Evolutionary conservation across 2,888 invertebrate species (phyloP), one percentile per base, ranked within the genome.

Genomic region (Heliconius ethilla): DNA sequence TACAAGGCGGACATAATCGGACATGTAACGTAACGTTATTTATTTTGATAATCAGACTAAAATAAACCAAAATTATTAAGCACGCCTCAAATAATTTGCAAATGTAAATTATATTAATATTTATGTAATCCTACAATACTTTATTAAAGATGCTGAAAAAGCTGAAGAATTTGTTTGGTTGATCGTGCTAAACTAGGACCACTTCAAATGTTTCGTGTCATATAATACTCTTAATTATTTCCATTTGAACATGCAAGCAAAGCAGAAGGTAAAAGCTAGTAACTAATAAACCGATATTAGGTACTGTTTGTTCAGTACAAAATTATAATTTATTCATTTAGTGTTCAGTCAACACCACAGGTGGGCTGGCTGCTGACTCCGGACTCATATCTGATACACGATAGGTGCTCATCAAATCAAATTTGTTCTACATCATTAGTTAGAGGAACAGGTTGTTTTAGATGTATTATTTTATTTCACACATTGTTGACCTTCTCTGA

Each of bases 1-100:
- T 84, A 85, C 83, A 78, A 78, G 70, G 45, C 78, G 75, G 66
- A 78, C 70, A 78, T 82, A 76, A 78, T 79, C 81, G 79, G 79
- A 79, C 69, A 62, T 75, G 78, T 75, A 73, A 66, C 59, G 67
- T 74, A 62, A 67, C 72, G 66, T 75, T 63, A 74, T 70, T 80
- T 73, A 79, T 78, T 74, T 80, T 76, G 70, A 62, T 76, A 76
- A 80, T 70, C 59, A 75, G 51, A 33, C 55, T 74, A 77, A 27
- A 74, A 63, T 59, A 45, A 74, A 45, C 77, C 73, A 62, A 67
- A 77, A 29, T 25, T 73, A 40, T 74, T 77, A 59, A 74, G 59
- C 40, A 11, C 55, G 72, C 72, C 29, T 74, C 73, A 74, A 45
- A 45, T 22, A 2, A 40, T 45, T 74, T 22, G 74, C 29, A 59